Evolutionary conservation across 2,888 invertebrate genomes (phyloP).

Genomic region (Cabera pusaria): DNA sequence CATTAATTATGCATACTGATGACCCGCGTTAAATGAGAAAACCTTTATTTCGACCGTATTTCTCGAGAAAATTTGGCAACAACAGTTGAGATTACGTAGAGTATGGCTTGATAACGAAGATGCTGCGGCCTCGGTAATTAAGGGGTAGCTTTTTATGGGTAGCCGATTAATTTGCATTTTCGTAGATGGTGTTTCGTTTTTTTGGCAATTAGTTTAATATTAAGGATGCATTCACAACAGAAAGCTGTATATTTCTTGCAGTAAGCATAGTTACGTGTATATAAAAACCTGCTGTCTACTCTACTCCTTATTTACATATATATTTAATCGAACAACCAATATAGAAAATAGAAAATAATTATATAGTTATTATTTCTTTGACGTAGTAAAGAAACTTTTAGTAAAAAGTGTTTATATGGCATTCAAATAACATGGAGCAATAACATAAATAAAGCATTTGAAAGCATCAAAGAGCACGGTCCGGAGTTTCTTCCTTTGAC

Average conservation of each 20-base stretch:
- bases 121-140: constrained; percentile 36
- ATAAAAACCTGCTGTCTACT: no score
- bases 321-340: no score
- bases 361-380: no score
- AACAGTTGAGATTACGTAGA: constrained; percentile 55
- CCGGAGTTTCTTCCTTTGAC: constrained; percentile 13
- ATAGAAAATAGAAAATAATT: no score
- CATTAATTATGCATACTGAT: constrained; percentile 92
- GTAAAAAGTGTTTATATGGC: no score
- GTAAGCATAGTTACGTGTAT: no score
- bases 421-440: constrained; percentile 7
- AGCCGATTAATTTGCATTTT: constrained; percentile 31
- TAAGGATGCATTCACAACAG: no score
- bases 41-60: constrained; percentile 50
- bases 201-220: constrained; percentile 12
- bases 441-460: constrained; percentile 15
- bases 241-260: no score
- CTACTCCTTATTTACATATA: no score
- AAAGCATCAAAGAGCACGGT: constrained; percentile 9
- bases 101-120: constrained; percentile 59
- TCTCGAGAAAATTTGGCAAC: constrained; percentile 71
- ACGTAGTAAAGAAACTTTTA: no score
- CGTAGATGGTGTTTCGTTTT: no score
- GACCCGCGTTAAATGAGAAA: constrained; percentile 86
- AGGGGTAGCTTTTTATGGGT: constrained; percentile 32